phyloP scores from a whole-genome alignment of 1,140 invertebrate genomes.

The Cecropterus lyciades region DNA sequence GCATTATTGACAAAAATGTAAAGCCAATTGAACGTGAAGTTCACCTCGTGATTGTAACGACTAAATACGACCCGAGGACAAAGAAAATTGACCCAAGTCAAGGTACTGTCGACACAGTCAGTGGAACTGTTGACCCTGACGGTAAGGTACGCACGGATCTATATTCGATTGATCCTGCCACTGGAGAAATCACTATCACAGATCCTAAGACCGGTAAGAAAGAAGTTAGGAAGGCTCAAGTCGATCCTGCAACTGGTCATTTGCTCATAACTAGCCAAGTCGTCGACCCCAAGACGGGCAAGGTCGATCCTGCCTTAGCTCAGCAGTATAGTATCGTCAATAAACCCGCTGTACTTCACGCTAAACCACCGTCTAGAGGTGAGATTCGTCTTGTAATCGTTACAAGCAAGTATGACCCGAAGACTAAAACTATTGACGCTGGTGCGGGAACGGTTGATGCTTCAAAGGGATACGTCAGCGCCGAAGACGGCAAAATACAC shows the following conservation, averaged over 20 bases:
- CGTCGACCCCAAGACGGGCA: conserved; percentile 87
- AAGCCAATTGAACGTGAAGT: conserved; percentile 74
- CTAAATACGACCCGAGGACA: conserved; percentile 84
- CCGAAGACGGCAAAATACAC: conserved; percentile 86
- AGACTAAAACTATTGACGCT: conserved; percentile 84
- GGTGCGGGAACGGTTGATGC: conserved; percentile 83
- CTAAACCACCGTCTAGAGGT: conserved; percentile 77
- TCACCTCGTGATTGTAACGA: conserved; percentile 84
- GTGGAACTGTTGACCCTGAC: conserved; percentile 78
- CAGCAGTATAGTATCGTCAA: conserved; percentile 84
- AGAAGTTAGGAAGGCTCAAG: conserved; percentile 82
- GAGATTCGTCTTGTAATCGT: conserved; percentile 85
- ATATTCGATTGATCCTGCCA: conserved; percentile 83
- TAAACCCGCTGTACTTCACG: conserved; percentile 81
- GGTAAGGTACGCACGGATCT: conserved; percentile 84
- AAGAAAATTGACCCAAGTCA: conserved; percentile 85
- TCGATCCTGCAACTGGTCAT: conserved; percentile 85
- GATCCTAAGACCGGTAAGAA: conserved; percentile 83
- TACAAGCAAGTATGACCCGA: conserved; percentile 84
- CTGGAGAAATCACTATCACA: conserved; percentile 83
- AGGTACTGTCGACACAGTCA: conserved; percentile 85
- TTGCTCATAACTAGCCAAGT: conserved; percentile 85
- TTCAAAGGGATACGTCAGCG: conserved; percentile 83
- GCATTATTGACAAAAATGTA: conserved; percentile 80
- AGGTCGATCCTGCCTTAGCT: conserved; percentile 85